A percentile compares a stretch with the other conserved stretches of the same genome.
Evolutionary conservation across 2,797 vertebrate genomes (phyloP).

Genomic region (Saguinus oedipus): DNA sequence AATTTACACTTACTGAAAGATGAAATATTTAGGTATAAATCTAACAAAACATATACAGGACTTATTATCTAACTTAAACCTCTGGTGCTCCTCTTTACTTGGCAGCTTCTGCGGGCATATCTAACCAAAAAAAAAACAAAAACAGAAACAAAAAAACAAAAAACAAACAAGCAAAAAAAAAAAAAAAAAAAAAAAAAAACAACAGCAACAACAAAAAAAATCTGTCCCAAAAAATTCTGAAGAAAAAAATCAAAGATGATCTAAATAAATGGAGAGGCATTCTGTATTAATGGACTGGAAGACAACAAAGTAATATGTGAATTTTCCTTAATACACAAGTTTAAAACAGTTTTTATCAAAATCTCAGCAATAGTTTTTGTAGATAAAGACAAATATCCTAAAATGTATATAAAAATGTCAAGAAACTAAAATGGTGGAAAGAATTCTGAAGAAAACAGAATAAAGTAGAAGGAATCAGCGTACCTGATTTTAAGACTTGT

Average conservation of each 20-base stretch:
- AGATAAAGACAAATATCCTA: neutral
- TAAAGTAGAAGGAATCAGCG: neutral
- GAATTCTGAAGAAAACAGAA: neutral
- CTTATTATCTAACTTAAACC: neutral
- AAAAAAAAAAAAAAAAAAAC: no score
- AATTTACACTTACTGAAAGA: neutral
- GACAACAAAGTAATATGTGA: neutral
- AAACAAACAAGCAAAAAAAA: no score
- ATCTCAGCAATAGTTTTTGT: neutral
- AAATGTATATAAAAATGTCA: neutral
- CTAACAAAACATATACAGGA: neutral
- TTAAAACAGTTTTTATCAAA: neutral
- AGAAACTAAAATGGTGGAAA: neutral
- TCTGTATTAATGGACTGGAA: neutral
- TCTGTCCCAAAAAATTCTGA: neutral
- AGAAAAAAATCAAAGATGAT: neutral
- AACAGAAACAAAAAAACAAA: no score
- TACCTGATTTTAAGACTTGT: neutral
- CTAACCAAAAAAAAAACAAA: no score
- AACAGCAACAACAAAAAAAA: no score
- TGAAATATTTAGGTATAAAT: neutral
- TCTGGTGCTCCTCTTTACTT: no score
- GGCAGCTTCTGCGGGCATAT: no score
- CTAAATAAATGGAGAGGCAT: neutral
- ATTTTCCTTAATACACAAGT: neutral